Conservation (phyloP, 1,140 invertebrate genomes). For the Tetragnatha versicolor region DNA sequence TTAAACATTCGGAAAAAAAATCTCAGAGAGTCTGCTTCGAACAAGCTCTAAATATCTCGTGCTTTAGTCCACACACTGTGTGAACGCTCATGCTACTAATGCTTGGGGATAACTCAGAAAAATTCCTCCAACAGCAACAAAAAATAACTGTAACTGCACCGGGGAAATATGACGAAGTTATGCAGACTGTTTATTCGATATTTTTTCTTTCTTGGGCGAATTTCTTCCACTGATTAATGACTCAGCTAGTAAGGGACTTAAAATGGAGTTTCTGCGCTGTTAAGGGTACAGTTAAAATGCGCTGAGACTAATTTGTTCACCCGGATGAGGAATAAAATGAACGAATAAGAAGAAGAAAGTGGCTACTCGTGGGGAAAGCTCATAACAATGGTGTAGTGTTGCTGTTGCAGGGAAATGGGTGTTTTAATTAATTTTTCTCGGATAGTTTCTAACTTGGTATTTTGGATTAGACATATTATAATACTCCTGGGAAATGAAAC, state of each 20-base stretch:
- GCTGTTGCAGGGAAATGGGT: no score
- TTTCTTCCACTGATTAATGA: slow-evolving; percentile 39
- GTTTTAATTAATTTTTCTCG: no score
- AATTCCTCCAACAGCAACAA: neutral
- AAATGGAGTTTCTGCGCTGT: slow-evolving; percentile 30
- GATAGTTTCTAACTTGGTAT: no score
- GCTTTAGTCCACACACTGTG: no score
- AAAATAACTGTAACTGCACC: no score
- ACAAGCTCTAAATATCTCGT: no score
- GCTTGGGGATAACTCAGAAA: neutral
- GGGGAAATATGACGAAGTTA: slow-evolving; percentile 10
- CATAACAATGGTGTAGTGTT: no score
- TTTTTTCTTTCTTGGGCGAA: slow-evolving; percentile 1
- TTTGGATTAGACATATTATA: no score
- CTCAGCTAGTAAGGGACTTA: slow-evolving; percentile 12
- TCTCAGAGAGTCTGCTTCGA: no score
- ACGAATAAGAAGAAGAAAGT: neutral
- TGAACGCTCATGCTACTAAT: neutral
- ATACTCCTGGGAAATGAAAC: no score
- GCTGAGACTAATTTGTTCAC: slow-evolving; percentile 16
- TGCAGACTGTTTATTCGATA: neutral
- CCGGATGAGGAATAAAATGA: neutral
- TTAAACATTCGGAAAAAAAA: no score
- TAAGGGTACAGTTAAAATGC: slow-evolving; percentile 23
- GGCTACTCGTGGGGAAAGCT: no score